These are phyloP conservation scores for Calliphora vicina DNA, from an alignment of 1,140 invertebrate genomes.

Conservation along the genomic window DNA sequence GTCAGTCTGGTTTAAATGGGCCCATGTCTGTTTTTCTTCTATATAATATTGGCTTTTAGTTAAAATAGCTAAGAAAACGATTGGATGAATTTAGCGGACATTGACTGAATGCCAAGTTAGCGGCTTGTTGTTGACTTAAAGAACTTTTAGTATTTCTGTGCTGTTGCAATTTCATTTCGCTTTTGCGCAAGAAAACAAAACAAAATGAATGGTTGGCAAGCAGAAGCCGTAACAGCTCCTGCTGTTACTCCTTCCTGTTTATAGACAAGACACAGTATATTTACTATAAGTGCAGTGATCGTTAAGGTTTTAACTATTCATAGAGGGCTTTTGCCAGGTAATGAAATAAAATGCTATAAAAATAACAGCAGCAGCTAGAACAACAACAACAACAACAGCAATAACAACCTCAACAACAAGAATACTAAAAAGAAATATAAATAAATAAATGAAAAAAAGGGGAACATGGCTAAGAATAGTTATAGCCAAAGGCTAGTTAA, in stretches of 20 bases:
- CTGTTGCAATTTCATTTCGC: neutral
- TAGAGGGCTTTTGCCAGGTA: neutral
- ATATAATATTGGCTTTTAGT: neutral
- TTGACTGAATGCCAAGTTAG: conserved; percentile 15
- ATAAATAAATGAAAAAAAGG: neutral
- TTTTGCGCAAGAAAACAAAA: neutral
- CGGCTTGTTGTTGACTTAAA: conserved; percentile 4
- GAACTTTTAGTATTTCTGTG: neutral
- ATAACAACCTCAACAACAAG: no score
- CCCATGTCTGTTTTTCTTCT: neutral
- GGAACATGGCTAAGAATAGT: conserved; percentile 1
- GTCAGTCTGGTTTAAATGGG: no score
- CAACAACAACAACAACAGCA: no score
- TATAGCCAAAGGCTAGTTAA: neutral
- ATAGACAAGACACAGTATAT: no score
- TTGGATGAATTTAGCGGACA: conserved; percentile 8
- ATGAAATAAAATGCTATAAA: neutral
- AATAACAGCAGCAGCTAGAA: neutral
- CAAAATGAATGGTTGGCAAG: neutral
- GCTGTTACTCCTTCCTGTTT: conserved; percentile 37
- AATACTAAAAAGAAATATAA: neutral
- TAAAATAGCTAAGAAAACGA: conserved; percentile 2
- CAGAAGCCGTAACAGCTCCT: conserved; percentile 21
- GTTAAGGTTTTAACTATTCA: neutral
- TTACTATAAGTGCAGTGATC: neutral